Evolutionary conservation across 2,797 vertebrate genomes (phyloP).

Genomic region (Hippopotamyrus pictus): DNA sequence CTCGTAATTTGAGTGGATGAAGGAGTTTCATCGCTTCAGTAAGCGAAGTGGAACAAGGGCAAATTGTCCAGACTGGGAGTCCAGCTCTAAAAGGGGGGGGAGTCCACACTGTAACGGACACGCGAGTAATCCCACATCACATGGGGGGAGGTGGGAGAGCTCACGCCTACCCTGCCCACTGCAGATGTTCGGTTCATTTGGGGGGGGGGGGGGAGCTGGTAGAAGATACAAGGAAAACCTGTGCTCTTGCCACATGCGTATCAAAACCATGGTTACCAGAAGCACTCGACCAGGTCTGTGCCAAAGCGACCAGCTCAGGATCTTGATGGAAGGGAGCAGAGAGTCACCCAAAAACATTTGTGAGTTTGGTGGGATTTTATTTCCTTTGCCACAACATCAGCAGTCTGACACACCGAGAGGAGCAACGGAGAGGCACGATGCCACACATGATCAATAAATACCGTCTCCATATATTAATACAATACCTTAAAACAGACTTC

Average conservation of each 20-base stretch:
- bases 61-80: neutral
- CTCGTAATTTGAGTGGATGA: neutral
- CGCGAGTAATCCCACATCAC: neutral
- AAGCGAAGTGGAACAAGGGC: neutral
- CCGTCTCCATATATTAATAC: neutral
- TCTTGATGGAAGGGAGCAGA: neutral
- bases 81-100: neutral
- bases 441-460: constrained; percentile 3
- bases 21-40: neutral
- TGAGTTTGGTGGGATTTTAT: neutral
- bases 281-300: neutral
- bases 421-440: neutral
- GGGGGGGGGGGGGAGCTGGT: neutral
- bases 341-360: neutral
- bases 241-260: neutral
- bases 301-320: neutral
- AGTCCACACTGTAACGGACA: neutral
- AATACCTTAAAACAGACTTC: neutral
- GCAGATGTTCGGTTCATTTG: neutral
- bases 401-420: neutral
- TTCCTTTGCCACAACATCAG: neutral
- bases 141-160: neutral
- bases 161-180: neutral
- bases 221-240: neutral
- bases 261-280: neutral